Conservation (phyloP, 2,113 vertebrate species). For the Tenrec ecaudatus region DNA sequence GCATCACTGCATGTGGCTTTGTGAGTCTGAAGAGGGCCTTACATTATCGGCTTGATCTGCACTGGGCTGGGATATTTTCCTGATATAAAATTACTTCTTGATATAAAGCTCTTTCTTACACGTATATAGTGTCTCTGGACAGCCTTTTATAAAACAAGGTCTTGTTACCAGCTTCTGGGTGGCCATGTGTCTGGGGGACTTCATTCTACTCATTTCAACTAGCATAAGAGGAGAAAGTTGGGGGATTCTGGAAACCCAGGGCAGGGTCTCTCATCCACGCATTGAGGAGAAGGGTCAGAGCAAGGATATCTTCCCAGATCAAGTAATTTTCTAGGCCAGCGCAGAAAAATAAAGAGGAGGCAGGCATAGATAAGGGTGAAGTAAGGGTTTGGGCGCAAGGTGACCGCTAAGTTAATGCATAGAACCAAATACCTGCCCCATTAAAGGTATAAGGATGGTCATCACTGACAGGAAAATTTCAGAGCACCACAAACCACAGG, state of each 20-base stretch:
- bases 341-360: neutral
- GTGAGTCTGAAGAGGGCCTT: too few species aligned
- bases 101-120: too few species aligned
- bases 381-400: neutral
- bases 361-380: neutral
- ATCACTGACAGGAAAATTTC: neutral
- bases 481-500: neutral
- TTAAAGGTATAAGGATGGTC: neutral
- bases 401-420: neutral
- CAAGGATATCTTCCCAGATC: neutral
- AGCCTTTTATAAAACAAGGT: neutral
- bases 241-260: neutral
- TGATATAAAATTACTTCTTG: too few species aligned
- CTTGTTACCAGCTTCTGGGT: neutral
- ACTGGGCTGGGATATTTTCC: too few species aligned
- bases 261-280: too few species aligned
- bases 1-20: too few species aligned
- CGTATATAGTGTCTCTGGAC: too few species aligned
- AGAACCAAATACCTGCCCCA: neutral
- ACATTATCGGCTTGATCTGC: too few species aligned
- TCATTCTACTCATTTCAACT: neutral
- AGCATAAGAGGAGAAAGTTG: neutral
- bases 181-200: neutral
- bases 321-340: neutral
- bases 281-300: neutral